Base-by-base conservation (phyloP, 2,888 invertebrate genomes). In the Poecilus cupreus region DNA sequence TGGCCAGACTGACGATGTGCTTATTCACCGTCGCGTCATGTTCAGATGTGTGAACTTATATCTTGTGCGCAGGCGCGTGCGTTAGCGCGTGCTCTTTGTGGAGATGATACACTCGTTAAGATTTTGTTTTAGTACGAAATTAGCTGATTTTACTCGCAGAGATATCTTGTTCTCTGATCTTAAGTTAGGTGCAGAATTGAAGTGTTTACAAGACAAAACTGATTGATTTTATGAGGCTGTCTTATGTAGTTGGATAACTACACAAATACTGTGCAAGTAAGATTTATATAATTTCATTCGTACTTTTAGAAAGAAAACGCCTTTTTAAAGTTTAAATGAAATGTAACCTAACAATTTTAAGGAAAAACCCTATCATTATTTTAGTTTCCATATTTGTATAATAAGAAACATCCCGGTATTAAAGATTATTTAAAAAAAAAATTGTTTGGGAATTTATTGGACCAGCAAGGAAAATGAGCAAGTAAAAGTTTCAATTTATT, bases 11-110 rank as follows among this genome's bases (percentile, higher is more conserved):
- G 49, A 60, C 60, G 26, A 49, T 51, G 51, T 75, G 75, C 75
- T 75, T 75, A 75, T 75, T 75, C 75, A 75, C 51, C 51, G 37
- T 75, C 75, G 51, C 75, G 75, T 75, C 75, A 75, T 75, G 51
- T 51, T 51, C 75, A 75, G 75, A 75, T 68, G 37, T 68, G 37
- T 68, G 64, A 68, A 68, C 22, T n/a, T n/a, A 24, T 18, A 54
- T 20, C 24, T 8, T 49, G 54, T 11, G 54, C n/a, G 60, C 26
- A 26, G 22, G 60, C 54, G 60, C 24, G 22, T 18, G 51, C 18
- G 51, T 18, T n/a, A 13, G 46, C 46, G 46, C n/a, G 46, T 13
- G n/a, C 13, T 13, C n/a, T 13, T 13, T 46, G 13, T 46, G n/a
- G 13, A 18, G 51, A 51, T 46, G 51, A 18, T 51, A 51, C 16